Evolutionary conservation across 2,888 invertebrate genomes (phyloP).

Genomic region (Dilophus febrilis): DNA sequence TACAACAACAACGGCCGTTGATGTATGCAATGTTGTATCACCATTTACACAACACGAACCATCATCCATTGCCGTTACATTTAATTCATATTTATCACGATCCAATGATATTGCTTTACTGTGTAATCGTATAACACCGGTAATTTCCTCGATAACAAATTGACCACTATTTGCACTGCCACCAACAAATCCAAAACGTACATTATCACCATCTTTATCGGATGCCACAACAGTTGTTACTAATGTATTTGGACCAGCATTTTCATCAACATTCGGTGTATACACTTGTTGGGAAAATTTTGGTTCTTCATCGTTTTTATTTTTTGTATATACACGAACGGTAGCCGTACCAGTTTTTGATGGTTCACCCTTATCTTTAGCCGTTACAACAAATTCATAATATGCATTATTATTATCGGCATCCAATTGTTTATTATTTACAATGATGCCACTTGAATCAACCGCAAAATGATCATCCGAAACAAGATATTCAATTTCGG

Average conservation of each 20-base stretch:
- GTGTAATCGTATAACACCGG: conserved; percentile 81
- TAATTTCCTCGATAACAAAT: conserved; percentile 89
- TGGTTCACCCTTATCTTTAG: conserved; percentile 88
- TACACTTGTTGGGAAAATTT: conserved; percentile 94
- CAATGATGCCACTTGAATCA: conserved; percentile 81
- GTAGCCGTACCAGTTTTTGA: conserved; percentile 84
- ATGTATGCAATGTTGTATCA: conserved; percentile 74
- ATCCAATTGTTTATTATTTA: conserved; percentile 81
- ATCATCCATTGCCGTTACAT: conserved; percentile 94
- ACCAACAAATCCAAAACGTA: conserved; percentile 80
- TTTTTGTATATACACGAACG: conserved; percentile 90
- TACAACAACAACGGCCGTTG: conserved; percentile 87
- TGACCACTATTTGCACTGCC: conserved; percentile 81
- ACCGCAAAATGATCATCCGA: conserved; percentile 88
- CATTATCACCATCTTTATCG: conserved; percentile 94
- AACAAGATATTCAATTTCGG: conserved; percentile 83
- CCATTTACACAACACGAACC: conserved; percentile 91
- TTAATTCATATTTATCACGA: conserved; percentile 86
- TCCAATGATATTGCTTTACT: conserved; percentile 75
- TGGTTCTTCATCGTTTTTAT: conserved; percentile 94
- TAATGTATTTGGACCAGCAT: conserved; percentile 84
- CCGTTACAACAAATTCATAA: conserved; percentile 86
- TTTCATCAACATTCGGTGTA: conserved; percentile 90
- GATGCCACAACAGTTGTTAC: conserved; percentile 94
- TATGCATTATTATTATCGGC: conserved; percentile 95